phyloP scores from a whole-genome alignment of 2,113 vertebrate species.

The Ailurus styani region DNA sequence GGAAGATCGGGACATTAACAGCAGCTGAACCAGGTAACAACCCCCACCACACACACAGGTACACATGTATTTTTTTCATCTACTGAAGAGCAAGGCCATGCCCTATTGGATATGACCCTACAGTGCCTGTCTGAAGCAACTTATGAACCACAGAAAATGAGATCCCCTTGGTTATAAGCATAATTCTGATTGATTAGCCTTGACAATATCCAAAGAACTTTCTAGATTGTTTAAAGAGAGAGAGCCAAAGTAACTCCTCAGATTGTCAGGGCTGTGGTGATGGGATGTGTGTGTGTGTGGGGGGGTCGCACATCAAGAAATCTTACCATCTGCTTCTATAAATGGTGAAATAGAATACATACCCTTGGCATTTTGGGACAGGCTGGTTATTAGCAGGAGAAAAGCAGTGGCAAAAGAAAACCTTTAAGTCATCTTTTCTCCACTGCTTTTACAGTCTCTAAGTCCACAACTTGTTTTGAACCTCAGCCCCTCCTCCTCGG shows the following conservation, averaged over 20 bases:
- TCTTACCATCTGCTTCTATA: background rate
- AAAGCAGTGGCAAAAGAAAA: background rate
- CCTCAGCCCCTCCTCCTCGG: background rate
- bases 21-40: background rate
- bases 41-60: accelerated
- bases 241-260: background rate
- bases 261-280: background rate
- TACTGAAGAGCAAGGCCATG: background rate
- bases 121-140: background rate
- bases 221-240: background rate
- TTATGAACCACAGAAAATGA: background rate
- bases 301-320: no score
- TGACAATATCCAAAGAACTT: background rate
- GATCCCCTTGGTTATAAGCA: background rate
- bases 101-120: background rate
- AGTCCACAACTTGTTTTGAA: background rate
- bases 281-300: no score
- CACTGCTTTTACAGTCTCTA: background rate
- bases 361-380: background rate
- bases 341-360: background rate
- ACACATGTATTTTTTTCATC: background rate
- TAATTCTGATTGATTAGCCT: background rate
- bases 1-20: background rate
- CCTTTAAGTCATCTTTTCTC: background rate
- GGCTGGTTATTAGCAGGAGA: background rate